phyloP scores from a whole-genome alignment of 2,113 vertebrate genomes.

The Neodontobutis hainanensis region DNA sequence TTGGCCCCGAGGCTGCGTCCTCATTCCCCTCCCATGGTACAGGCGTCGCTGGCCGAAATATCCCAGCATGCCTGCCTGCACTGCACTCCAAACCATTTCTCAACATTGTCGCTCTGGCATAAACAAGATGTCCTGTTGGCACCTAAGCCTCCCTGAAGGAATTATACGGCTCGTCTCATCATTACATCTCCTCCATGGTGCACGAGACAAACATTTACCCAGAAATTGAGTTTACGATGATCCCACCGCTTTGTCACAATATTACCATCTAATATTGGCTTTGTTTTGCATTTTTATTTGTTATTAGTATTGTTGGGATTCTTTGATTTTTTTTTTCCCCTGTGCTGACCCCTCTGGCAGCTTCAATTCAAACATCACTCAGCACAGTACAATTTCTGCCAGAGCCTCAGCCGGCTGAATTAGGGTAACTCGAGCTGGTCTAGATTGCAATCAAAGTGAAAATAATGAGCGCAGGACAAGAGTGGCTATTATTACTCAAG shows the following conservation, averaged over 20 bases:
- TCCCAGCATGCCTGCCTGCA: slow-evolving; percentile 49
- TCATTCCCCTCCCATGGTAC: slow-evolving; percentile 44
- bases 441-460: slow-evolving; percentile 79
- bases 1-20: slow-evolving; percentile 54
- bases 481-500: slow-evolving; percentile 58
- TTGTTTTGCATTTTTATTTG: slow-evolving; percentile 33
- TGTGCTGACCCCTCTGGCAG: slow-evolving; percentile 36
- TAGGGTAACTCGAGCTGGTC: slow-evolving; percentile 72
- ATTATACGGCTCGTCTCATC: slow-evolving; percentile 63
- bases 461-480: slow-evolving; percentile 77
- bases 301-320: slow-evolving; percentile 14
- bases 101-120: slow-evolving; percentile 53
- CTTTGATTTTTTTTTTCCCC: neutral
- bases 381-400: slow-evolving; percentile 75
- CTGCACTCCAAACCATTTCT: slow-evolving; percentile 54
- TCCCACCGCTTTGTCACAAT: neutral
- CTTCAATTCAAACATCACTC: slow-evolving; percentile 80
- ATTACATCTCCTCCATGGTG: slow-evolving; percentile 51
- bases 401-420: slow-evolving; percentile 65
- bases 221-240: slow-evolving; percentile 39
- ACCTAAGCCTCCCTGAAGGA: slow-evolving; percentile 59
- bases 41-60: slow-evolving; percentile 50
- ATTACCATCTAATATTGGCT: slow-evolving; percentile 37
- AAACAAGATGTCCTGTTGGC: slow-evolving; percentile 67
- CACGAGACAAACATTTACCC: slow-evolving; percentile 43